These are phyloP conservation scores for Cheilosia impressa DNA, from an alignment of 2,888 invertebrate species.

Conservation along the genomic window DNA sequence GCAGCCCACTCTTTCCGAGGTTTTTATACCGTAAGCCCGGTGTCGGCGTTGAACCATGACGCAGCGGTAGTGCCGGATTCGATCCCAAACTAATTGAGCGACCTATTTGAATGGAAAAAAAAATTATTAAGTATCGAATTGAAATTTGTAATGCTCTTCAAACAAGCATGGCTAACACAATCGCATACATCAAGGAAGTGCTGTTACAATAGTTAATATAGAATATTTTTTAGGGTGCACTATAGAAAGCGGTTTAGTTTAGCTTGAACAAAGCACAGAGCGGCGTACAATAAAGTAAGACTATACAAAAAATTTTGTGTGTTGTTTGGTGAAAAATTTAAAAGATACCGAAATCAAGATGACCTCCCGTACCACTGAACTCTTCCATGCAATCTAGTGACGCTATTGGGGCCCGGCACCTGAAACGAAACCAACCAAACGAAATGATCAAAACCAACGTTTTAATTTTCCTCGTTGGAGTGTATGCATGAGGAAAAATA, in stretches of 20 bases:
- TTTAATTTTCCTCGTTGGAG: not conserved
- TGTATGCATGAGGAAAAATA: not conserved
- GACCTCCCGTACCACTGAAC: constrained; percentile 89
- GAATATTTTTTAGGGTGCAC: constrained; percentile 16
- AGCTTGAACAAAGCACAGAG: constrained; percentile 16
- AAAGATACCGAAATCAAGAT: constrained; percentile 84
- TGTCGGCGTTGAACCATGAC: constrained; percentile 86
- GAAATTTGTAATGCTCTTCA: not conserved
- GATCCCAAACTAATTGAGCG: constrained; percentile 84
- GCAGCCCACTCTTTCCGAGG: constrained; percentile 96
- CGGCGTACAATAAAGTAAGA: constrained; percentile 32
- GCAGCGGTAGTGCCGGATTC: constrained; percentile 84
- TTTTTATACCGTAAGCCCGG: constrained; percentile 95
- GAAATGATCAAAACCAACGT: constrained; percentile 28
- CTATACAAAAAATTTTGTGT: constrained; percentile 75
- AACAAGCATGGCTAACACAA: constrained; percentile 15
- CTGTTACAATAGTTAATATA: constrained; percentile 12
- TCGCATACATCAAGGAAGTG: constrained; percentile 10
- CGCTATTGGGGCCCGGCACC: constrained; percentile 96
- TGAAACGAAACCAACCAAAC: constrained; percentile 80
- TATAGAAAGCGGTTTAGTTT: not conserved
- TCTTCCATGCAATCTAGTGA: constrained; percentile 97
- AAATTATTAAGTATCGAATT: constrained; percentile 16
- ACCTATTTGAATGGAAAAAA: constrained; percentile 77
- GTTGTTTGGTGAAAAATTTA: constrained; percentile 77